phyloP scores from a whole-genome alignment of 2,888 invertebrate genomes.

The Coenonympha arcania region DNA sequence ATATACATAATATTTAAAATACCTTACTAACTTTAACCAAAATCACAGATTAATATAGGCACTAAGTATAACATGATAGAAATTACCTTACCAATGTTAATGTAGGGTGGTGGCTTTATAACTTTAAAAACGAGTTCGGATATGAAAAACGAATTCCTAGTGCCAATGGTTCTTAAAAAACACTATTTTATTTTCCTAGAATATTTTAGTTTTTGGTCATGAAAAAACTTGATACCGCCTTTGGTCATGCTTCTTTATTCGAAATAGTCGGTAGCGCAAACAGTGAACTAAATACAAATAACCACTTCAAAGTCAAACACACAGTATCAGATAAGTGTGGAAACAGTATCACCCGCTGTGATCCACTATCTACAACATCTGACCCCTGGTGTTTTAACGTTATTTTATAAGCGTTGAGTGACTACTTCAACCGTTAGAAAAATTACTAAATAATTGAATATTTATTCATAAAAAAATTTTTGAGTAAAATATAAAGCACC shows the following conservation, averaged over 20 bases:
- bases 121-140: too few species aligned
- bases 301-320: conserved; percentile 8
- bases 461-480: not conserved
- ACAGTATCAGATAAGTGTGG: conserved; percentile 15
- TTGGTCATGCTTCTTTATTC: too few species aligned
- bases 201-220: too few species aligned
- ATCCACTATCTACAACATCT: conserved; percentile 11
- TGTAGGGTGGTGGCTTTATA: too few species aligned
- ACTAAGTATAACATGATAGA: too few species aligned
- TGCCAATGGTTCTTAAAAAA: too few species aligned
- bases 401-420: conserved; percentile 8
- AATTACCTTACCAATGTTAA: too few species aligned
- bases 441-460: not conserved
- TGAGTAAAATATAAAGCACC: too few species aligned
- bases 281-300: not conserved
- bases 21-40: conserved; percentile 12
- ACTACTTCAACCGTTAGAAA: not conserved
- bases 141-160: too few species aligned
- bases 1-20: conserved; percentile 23
- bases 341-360: conserved; percentile 13
- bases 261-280: conserved; percentile 9
- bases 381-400: conserved; percentile 13
- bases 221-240: too few species aligned
- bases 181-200: too few species aligned
- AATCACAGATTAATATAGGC: too few species aligned